phyloP scores from a whole-genome alignment of 1,140 invertebrate genomes.

The Neoseiulus cucumeris region DNA sequence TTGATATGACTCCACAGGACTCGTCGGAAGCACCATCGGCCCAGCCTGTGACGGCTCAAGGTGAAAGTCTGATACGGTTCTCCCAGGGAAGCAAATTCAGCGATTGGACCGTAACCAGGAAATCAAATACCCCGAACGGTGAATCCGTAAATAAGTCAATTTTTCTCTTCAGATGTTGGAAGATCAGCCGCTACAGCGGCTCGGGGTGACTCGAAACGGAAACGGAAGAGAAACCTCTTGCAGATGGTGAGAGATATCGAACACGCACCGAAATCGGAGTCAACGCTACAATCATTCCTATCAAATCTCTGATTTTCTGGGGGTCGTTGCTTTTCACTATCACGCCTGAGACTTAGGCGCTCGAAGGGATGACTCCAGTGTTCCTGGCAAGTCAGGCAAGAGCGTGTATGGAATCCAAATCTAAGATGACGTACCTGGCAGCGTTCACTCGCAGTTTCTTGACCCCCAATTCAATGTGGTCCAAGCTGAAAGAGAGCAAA shows the following conservation, averaged over 20 bases:
- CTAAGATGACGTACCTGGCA: not conserved
- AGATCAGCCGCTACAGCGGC: too few relatives aligned
- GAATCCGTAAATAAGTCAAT: not conserved
- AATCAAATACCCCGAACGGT: not conserved
- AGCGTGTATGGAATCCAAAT: not conserved
- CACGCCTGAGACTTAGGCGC: not conserved
- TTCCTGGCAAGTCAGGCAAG: not conserved
- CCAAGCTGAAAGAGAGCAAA: not conserved
- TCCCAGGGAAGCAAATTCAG: not conserved
- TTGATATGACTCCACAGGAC: not conserved
- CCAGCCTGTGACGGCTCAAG: not conserved
- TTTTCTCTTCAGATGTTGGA: too few relatives aligned
- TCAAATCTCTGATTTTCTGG: too few relatives aligned
- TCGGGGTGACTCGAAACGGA: too few relatives aligned
- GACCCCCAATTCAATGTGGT: not conserved
- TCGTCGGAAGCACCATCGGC: not conserved
- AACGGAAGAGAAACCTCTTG: too few relatives aligned
- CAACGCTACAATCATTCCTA: too few relatives aligned
- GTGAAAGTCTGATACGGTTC: not conserved
- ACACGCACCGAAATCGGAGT: too few relatives aligned
- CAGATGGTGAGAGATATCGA: too few relatives aligned
- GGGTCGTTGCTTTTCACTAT: not conserved
- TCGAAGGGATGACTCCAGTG: not conserved
- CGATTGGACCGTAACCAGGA: not conserved
- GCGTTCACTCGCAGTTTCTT: slow-evolving; percentile 7